Conservation (phyloP, 2,888 invertebrate species). For the Germaria angustata region DNA sequence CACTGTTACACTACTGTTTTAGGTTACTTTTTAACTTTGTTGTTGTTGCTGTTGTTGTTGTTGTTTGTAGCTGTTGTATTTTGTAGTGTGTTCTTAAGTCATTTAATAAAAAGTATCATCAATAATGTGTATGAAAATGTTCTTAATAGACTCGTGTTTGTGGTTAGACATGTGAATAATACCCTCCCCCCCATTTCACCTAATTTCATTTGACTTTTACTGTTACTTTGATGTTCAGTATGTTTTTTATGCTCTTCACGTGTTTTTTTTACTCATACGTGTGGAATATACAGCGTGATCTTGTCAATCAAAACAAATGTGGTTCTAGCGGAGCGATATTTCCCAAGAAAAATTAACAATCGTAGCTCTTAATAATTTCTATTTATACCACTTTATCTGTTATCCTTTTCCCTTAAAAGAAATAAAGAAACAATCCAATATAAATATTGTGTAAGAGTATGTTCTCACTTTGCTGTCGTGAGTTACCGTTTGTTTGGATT, state of each 20-base stretch:
- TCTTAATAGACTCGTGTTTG: constrained; percentile 61
- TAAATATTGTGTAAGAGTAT: no score
- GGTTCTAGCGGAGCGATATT: no score
- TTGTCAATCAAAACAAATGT: neutral
- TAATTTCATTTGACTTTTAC: neutral
- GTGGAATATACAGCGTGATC: neutral
- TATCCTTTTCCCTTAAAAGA: no score
- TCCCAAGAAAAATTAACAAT: no score
- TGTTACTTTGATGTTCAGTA: neutral
- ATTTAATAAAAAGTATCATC: constrained; percentile 64
- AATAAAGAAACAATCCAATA: no score
- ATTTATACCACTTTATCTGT: no score
- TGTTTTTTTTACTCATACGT: neutral
- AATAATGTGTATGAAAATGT: constrained; percentile 62
- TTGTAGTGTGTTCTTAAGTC: constrained; percentile 46
- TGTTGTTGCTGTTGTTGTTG: constrained; percentile 4
- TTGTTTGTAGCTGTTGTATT: constrained; percentile 33
- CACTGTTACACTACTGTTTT: constrained; percentile 49
- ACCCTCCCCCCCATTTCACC: neutral
- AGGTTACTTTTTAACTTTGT: constrained; percentile 14
- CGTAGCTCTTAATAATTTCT: no score
- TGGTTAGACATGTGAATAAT: constrained; percentile 61
- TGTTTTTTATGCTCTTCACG: neutral
- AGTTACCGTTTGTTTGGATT: no score
- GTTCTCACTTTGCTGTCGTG: no score